Conservation (phyloP, 1,140 invertebrate genomes). For the Drosophila suzukii region DNA sequence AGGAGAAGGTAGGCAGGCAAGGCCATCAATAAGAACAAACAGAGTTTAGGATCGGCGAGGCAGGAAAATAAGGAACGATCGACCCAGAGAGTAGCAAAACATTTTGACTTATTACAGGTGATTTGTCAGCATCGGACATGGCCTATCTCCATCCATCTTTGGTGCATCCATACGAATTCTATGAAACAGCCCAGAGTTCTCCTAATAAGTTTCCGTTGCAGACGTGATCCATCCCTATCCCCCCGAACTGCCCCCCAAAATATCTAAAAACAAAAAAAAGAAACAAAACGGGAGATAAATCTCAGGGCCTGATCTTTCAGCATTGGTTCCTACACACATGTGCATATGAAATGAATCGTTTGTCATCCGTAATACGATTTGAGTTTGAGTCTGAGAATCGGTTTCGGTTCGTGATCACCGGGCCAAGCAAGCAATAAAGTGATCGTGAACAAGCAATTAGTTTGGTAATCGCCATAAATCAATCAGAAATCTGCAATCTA, state of each 20-base stretch:
- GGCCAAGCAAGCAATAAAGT: background rate
- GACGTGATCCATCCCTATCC: conserved; percentile 23
- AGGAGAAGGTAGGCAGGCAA: conserved; percentile 15
- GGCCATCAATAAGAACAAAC: conserved; percentile 42
- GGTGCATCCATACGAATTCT: conserved; percentile 44
- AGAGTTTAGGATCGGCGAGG: background rate
- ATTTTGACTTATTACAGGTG: conserved; percentile 74
- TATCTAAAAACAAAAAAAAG: background rate
- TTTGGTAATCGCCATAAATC: conserved; percentile 25
- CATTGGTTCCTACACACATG: conserved; percentile 13
- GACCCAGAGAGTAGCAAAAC: conserved; percentile 26
- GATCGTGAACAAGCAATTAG: conserved; percentile 44
- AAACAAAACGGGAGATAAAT: conserved; percentile 33
- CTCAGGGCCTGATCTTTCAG: conserved; percentile 26
- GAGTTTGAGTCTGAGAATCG: conserved; percentile 7
- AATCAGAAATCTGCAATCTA: conserved; percentile 33
- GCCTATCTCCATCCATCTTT: conserved; percentile 60
- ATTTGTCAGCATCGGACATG: conserved; percentile 81
- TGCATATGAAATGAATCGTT: conserved; percentile 53
- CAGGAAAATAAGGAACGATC: conserved; percentile 13
- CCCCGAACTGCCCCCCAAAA: background rate
- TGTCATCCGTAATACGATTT: conserved; percentile 49
- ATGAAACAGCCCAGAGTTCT: conserved; percentile 43
- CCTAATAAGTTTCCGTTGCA: conserved; percentile 37
- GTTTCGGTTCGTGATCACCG: conserved; percentile 8